Base-by-base conservation (phyloP, 2,797 vertebrate genomes). In the Clamator glandarius region DNA sequence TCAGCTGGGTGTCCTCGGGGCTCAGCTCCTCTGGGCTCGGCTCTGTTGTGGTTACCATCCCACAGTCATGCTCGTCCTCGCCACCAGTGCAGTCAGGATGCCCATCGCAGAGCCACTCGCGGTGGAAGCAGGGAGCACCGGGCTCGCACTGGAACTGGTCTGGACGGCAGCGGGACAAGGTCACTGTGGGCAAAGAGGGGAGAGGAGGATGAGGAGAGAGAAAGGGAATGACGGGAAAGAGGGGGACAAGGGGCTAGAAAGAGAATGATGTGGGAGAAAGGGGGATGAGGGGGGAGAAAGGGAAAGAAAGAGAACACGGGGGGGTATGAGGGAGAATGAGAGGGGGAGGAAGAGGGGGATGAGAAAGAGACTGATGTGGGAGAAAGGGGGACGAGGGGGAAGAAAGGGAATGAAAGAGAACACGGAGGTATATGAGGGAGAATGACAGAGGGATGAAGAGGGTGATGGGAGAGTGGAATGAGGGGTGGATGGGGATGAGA, bases 11-110 rank as follows among this genome's bases (percentile, higher is more conserved):
- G 18, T 13, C 10, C 4, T 8, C 18, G 1, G 50, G 3, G 12
- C 44, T 57, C 9, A 58, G 42, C 52, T 36, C 76, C 33, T 13
- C 13, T 12, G 62, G 5, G 5, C 44, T 51, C 11, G 63, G 42
- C 48, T 46, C 75, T 31, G 13, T 13, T 13, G 62, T 5, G 5
- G 36, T 41, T 29, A 6, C 24, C 4, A 69, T 61, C 16, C 3
- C 87, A 36, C 98, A 99, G 35, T 48, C 93, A 8, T 18, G 76
- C 81, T 99, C 98, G 64, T 99, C 98, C 10, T 79, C 96, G n/a
- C 83, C 97, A 6, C 98, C 98, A 1, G n/a, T 21, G 80, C 98
- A 98, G 96, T 98, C 98, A 12, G 6, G 8, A 63, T 97, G 97
- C 3, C 97, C 96, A 4, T 99, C 98, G 15, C 98, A 99, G 55